Percentiles rank a stretch among this genome's conserved stretches.
Evolutionary conservation across 2,888 invertebrate genomes (phyloP).

Genomic region (Sarcophaga carnaria): DNA sequence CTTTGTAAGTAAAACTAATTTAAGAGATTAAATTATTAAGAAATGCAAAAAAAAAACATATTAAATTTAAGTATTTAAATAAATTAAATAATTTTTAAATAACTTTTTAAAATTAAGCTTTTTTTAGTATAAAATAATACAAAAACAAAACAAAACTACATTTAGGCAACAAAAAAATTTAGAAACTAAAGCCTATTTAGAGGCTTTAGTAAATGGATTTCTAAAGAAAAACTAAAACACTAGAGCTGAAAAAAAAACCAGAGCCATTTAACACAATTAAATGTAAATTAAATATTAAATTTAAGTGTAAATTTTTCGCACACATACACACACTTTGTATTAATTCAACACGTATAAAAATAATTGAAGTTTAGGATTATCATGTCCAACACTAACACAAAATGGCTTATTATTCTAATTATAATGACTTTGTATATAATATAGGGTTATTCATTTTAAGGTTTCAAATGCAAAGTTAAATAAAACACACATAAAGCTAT

Average conservation of each 20-base stretch:
- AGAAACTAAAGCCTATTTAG: conserved; percentile 12
- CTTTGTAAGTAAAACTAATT: conserved; percentile 45
- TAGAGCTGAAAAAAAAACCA: background rate
- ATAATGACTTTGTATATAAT: no score
- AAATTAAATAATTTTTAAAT: conserved; percentile 35
- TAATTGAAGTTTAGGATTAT: background rate
- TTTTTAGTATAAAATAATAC: conserved; percentile 27
- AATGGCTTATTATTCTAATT: background rate
- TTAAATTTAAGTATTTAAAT: background rate
- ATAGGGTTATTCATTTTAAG: no score
- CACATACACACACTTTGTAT: conserved; percentile 33
- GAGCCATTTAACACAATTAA: background rate
- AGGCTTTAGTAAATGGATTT: conserved; percentile 16
- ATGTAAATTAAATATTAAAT: background rate
- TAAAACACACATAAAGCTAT: no score
- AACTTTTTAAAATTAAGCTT: conserved; percentile 30
- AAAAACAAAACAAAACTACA: background rate
- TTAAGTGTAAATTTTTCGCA: conserved; percentile 33
- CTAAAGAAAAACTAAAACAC: background rate
- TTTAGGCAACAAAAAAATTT: background rate
- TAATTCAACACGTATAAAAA: conserved; percentile 45
- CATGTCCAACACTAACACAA: background rate
- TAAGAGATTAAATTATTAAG: conserved; percentile 62
- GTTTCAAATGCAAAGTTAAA: no score
- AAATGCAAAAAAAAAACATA: conserved; percentile 41